Conservation (phyloP, 2,888 invertebrate genomes). For the Leucoma salicis region DNA sequence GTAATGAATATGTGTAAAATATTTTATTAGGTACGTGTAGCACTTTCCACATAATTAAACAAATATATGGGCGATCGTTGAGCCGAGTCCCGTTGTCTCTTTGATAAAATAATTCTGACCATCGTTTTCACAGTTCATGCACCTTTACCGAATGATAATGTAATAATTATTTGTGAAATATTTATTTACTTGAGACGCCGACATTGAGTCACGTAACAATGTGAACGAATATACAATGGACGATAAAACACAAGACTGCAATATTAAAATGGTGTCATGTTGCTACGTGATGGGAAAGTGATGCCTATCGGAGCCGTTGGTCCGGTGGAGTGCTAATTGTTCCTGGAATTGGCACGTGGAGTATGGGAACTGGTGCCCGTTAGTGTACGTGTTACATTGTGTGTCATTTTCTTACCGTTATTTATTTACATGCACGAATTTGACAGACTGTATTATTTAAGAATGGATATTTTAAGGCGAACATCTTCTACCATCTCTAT, state of each 20-base stretch:
- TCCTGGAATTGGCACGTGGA: slow-evolving; percentile 51
- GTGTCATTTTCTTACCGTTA: no score
- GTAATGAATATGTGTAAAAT: no score
- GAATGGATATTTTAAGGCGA: no score
- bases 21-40: no score
- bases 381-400: no score
- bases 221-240: slow-evolving; percentile 64
- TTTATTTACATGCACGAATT: no score
- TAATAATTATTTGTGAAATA: slow-evolving; percentile 42
- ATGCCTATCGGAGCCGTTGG: slow-evolving; percentile 14
- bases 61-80: slow-evolving; percentile 3
- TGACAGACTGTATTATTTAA: no score
- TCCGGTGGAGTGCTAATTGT: slow-evolving; percentile 36
- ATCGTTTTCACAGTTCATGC: slow-evolving; percentile 32
- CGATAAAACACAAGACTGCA: slow-evolving; percentile 62
- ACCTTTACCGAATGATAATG: slow-evolving; percentile 37
- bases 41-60: no score
- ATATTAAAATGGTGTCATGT: slow-evolving; percentile 78
- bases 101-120: slow-evolving; percentile 36
- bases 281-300: slow-evolving; percentile 61
- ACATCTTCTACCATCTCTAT: no score
- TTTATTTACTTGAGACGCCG: slow-evolving; percentile 38
- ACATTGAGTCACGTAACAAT: slow-evolving; percentile 52
- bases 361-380: slow-evolving; percentile 34
- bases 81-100: slow-evolving; percentile 1